Evolutionary conservation across 2,888 invertebrate species (phyloP).

Genomic region (Macrophya annulata): DNA sequence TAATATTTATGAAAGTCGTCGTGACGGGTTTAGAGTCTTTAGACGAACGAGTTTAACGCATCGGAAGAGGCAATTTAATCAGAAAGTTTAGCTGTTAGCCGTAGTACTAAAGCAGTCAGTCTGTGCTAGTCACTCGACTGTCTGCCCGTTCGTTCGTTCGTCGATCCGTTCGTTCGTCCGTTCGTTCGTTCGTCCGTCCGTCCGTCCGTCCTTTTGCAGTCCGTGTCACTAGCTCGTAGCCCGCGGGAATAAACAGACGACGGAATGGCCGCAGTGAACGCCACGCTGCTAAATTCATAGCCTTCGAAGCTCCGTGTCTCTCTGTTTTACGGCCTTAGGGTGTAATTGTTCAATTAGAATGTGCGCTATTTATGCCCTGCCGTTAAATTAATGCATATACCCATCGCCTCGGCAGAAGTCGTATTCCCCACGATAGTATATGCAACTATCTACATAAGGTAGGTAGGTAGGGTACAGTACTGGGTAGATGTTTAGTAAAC

Average conservation of each 20-base stretch:
- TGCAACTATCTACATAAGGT: slow-evolving; percentile 28
- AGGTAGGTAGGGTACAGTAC: slow-evolving; percentile 16
- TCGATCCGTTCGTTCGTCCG: neutral
- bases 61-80: slow-evolving; percentile 56
- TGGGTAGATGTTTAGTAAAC: slow-evolving; percentile 38
- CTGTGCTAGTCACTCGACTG: slow-evolving; percentile 54
- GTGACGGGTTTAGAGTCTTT: slow-evolving; percentile 48
- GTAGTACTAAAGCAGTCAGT: slow-evolving; percentile 53
- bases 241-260: slow-evolving; percentile 51
- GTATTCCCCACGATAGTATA: slow-evolving; percentile 25
- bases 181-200: neutral
- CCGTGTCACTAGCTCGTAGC: slow-evolving; percentile 52
- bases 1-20: slow-evolving; percentile 32
- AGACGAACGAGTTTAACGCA: slow-evolving; percentile 51
- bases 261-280: slow-evolving; percentile 55
- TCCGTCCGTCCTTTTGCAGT: slow-evolving; percentile 9
- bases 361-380: slow-evolving; percentile 54
- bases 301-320: slow-evolving; percentile 55
- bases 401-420: slow-evolving; percentile 43
- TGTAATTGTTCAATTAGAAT: slow-evolving; percentile 56
- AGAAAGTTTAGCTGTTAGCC: slow-evolving; percentile 54
- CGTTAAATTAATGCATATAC: slow-evolving; percentile 55
- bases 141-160: slow-evolving; percentile 24
- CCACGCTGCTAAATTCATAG: slow-evolving; percentile 53
- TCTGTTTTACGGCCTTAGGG: slow-evolving; percentile 54